Conservation (phyloP, 1,140 invertebrate species). For the Agrypnia vestita region DNA sequence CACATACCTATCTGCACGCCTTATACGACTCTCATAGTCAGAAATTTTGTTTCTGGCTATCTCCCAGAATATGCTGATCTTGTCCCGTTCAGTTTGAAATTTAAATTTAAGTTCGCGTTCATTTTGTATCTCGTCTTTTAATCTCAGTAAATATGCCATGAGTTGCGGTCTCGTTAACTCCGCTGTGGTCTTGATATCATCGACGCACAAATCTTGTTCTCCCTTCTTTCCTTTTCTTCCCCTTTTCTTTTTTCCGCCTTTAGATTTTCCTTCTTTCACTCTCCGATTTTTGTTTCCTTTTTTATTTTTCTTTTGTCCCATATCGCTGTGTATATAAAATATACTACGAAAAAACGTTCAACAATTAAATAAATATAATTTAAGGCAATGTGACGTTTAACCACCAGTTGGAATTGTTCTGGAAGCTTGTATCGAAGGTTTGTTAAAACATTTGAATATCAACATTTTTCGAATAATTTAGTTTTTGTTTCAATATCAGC, state of each 20-base stretch:
- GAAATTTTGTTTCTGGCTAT: background rate
- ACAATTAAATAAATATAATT: too few relatives aligned
- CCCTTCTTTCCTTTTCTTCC: background rate
- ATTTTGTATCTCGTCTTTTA: background rate
- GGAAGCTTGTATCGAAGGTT: too few relatives aligned
- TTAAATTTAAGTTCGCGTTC: background rate
- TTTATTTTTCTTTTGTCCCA: background rate
- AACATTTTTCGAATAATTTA: too few relatives aligned
- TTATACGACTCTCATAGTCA: background rate
- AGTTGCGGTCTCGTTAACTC: background rate
- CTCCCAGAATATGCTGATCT: conserved; percentile 13
- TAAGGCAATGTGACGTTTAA: too few relatives aligned
- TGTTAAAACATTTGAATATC: too few relatives aligned
- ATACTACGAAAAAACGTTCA: too few relatives aligned
- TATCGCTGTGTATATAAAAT: too few relatives aligned
- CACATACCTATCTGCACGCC: background rate
- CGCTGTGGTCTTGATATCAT: background rate
- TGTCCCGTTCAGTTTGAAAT: background rate
- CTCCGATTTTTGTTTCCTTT: background rate
- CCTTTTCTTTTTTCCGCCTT: background rate
- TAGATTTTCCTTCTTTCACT: background rate
- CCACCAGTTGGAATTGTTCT: too few relatives aligned
- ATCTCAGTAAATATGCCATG: background rate
- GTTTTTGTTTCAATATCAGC: too few relatives aligned
- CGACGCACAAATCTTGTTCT: background rate